These are phyloP conservation scores for Lycaena phlaeas DNA, from an alignment of 2,888 invertebrate genomes.

Conservation along the genomic window DNA sequence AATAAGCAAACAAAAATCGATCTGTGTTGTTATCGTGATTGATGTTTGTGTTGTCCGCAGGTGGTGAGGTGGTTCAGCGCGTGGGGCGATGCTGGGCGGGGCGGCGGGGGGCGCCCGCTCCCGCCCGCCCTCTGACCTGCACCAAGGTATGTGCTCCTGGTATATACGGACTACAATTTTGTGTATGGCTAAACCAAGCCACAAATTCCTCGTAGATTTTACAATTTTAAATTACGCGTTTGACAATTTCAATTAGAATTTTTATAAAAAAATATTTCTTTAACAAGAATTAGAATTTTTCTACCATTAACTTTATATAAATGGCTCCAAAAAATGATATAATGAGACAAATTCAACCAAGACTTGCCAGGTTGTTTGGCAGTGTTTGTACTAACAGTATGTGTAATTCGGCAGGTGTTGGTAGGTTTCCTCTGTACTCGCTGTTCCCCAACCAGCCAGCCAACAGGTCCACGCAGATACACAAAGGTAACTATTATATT, in stretches of 20 bases:
- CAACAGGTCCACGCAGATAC: constrained; percentile 54
- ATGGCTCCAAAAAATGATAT: too few relatives aligned
- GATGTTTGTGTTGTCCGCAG: constrained; percentile 34
- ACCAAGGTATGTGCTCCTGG: constrained; percentile 57
- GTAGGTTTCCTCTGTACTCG: constrained; percentile 80
- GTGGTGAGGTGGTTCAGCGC: constrained; percentile 57
- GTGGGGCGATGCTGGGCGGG: constrained; percentile 69
- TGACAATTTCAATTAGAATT: too few relatives aligned
- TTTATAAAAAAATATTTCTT: too few relatives aligned
- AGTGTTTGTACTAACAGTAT: neutral
- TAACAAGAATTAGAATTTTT: too few relatives aligned
- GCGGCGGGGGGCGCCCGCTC: constrained; percentile 72
- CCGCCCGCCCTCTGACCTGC: constrained; percentile 69
- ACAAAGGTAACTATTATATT: constrained; percentile 61
- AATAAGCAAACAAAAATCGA: too few relatives aligned
- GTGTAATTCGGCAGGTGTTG: constrained; percentile 67
- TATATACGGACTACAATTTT: constrained; percentile 20
- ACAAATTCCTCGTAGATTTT: too few relatives aligned
- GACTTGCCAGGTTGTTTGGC: too few relatives aligned
- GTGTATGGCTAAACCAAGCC: too few relatives aligned
- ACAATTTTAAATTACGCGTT: too few relatives aligned
- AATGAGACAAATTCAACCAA: too few relatives aligned
- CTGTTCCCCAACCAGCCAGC: constrained; percentile 72
- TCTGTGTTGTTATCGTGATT: too few relatives aligned
- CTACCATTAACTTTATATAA: too few relatives aligned